Base-by-base conservation (phyloP, 2,888 invertebrate species). In the Dioctria rufipes region DNA sequence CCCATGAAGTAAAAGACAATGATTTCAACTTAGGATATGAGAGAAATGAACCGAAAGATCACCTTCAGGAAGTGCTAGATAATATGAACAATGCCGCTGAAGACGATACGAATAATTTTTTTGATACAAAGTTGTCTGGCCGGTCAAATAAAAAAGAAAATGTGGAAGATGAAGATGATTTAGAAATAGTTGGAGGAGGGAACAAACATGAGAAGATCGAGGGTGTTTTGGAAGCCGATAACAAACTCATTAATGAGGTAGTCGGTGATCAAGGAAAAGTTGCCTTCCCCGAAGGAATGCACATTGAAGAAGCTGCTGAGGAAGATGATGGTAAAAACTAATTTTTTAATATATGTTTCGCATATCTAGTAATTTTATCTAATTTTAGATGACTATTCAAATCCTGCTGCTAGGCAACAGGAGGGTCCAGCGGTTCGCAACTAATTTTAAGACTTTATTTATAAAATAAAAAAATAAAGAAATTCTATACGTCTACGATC, bases 381-480 rank as follows among this genome's bases (percentile, higher is more conserved):
- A 42, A 66, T 43, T 43, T 66, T 66, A 87, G 91, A 91, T 86
- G 90, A 89, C 82, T 91, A 91, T 83, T 90, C 89, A 80, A 90
- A 90, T 85, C 88, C 87, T 60, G 89, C 88, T 73, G 89, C 86
- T 49, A 86, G 89, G 8, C 88, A 89, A 83, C 89, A 88, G 82
- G 90, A 90, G 83, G 91, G 90, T 63, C 89, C 89, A 82, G 90
- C 89, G 80, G 89, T 91, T 84, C 88, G 91, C 84, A 89, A 90
- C 85, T 90, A 88, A 83, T 60, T 40, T 49, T 78, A 65, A 78
- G 78, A n/a, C 51, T n/a, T 63, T 46, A 78, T 51, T 66, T 66
- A 65, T 46, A 61, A 42, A 42, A 75, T 39, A n/a, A 40, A 40
- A 39, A 40, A 13, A 9, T 25, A 25, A 60, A 8, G 3, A 2